Conservation (phyloP, 2,113 vertebrate genomes). For the Capra hircus region DNA sequence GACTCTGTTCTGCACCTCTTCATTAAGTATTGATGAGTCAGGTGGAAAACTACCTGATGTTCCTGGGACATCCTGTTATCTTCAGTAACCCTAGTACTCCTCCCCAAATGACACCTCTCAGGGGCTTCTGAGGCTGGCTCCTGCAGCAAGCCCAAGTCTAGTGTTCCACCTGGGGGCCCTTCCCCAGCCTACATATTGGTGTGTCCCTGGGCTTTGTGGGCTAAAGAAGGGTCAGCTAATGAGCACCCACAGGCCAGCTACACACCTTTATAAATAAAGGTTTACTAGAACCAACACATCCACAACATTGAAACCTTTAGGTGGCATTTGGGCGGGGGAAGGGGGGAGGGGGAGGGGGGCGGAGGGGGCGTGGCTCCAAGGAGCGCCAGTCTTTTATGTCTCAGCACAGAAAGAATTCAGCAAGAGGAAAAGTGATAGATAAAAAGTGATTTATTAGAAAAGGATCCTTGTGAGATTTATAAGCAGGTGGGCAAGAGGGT, state of each 20-base stretch:
- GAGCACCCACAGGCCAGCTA: neutral
- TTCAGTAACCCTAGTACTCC: neutral
- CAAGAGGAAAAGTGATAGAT: neutral
- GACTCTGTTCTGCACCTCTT: neutral
- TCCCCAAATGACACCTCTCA: fast-evolving
- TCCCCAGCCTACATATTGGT: no score
- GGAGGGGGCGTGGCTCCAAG: neutral
- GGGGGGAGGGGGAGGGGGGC: no score
- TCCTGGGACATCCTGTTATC: neutral
- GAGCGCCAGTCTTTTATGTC: neutral
- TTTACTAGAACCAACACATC: neutral
- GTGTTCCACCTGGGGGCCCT: neutral
- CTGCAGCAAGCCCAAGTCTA: neutral
- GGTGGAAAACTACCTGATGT: neutral
- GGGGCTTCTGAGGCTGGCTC: neutral
- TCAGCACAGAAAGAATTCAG: neutral
- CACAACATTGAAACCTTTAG: neutral
- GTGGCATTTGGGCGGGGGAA: no score
- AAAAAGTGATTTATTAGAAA: neutral
- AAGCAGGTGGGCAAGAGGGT: neutral
- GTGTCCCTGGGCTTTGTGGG: neutral
- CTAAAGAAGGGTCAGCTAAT: neutral
- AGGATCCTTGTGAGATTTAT: neutral
- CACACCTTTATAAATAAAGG: neutral
- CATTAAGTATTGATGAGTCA: constrained; percentile 20